Percentiles rank a stretch among this genome's conserved stretches.
These are phyloP conservation scores for Prolemur simus DNA, from an alignment of 2,113 vertebrate genomes.

Conservation along the genomic window DNA sequence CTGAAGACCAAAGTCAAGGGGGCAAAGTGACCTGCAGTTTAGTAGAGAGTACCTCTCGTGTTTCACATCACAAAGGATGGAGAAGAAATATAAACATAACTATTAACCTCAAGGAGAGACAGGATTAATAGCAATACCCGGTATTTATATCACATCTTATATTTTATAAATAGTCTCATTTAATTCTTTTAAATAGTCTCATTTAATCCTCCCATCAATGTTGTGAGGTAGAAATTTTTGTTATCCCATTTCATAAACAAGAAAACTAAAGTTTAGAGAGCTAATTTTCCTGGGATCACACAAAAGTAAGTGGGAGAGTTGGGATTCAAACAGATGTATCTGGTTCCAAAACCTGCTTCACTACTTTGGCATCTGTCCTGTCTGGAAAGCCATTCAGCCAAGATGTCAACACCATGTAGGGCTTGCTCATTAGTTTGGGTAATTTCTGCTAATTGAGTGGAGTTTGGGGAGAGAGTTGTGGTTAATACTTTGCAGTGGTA, in stretches of 20 bases:
- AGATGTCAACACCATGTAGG: not conserved
- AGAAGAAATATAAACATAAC: not conserved
- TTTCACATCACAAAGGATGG: not conserved
- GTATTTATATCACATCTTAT: not conserved
- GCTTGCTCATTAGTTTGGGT: not conserved
- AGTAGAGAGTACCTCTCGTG: not conserved
- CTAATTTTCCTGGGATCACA: not conserved
- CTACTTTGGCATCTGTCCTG: not conserved
- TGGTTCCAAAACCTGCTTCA: not conserved
- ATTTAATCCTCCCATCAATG: not conserved
- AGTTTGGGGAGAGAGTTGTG: not conserved
- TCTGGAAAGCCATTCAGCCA: not conserved
- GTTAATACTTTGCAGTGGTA: not conserved
- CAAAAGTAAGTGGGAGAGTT: not conserved
- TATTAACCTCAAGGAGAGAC: not conserved
- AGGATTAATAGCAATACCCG: not conserved
- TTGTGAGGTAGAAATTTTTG: not conserved
- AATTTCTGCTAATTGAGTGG: not conserved
- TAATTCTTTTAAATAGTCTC: not conserved
- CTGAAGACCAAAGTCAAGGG: not conserved
- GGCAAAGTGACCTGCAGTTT: not conserved
- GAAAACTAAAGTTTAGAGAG: not conserved
- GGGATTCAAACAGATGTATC: not conserved
- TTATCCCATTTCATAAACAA: constrained; percentile 34
- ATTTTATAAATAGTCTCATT: not conserved